phyloP scores from a whole-genome alignment of 2,888 invertebrate species.

The Spodoptera littoralis region DNA sequence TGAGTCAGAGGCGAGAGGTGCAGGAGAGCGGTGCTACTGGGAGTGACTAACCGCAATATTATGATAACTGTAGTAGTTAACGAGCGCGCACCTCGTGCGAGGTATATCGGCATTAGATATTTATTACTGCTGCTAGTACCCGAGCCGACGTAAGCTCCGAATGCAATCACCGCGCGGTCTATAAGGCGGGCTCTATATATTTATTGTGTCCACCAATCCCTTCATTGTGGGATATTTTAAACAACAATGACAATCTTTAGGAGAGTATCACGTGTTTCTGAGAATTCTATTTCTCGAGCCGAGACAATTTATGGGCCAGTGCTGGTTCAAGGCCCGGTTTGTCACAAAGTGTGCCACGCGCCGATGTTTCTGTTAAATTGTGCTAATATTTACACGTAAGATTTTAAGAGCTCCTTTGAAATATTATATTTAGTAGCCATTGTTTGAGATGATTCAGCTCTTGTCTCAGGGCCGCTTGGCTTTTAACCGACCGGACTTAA shows the following conservation, averaged over 20 bases:
- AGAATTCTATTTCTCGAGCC: constrained; percentile 47
- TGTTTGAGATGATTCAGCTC: constrained; percentile 52
- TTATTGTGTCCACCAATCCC: constrained; percentile 26
- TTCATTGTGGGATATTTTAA: constrained; percentile 31
- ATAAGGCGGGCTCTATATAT: constrained; percentile 7
- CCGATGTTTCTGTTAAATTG: constrained; percentile 49
- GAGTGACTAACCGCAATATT: constrained; percentile 43
- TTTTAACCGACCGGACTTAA: constrained; percentile 34
- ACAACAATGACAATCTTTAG: constrained; percentile 50
- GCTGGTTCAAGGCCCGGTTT: constrained; percentile 47
- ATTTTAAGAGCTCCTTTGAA: constrained; percentile 59
- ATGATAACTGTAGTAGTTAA: constrained; percentile 48
- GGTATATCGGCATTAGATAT: constrained; percentile 46
- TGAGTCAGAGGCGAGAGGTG: constrained; percentile 43
- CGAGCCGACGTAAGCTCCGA: constrained; percentile 16
- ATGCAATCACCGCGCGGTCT: constrained; percentile 22
- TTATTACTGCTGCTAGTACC: constrained; percentile 43
- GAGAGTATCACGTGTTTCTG: constrained; percentile 38
- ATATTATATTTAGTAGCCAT: constrained; percentile 60
- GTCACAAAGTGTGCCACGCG: constrained; percentile 54
- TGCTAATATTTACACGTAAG: constrained; percentile 59
- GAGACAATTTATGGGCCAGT: constrained; percentile 45
- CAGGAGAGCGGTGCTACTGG: constrained; percentile 15
- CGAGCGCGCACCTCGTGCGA: constrained; percentile 43
- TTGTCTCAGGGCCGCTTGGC: constrained; percentile 42